A percentile compares a stretch with the other conserved stretches of the same genome.
These are phyloP conservation scores for Lasioglossum calceatum DNA, from an alignment of 2,888 invertebrate species.

Conservation along the genomic window DNA sequence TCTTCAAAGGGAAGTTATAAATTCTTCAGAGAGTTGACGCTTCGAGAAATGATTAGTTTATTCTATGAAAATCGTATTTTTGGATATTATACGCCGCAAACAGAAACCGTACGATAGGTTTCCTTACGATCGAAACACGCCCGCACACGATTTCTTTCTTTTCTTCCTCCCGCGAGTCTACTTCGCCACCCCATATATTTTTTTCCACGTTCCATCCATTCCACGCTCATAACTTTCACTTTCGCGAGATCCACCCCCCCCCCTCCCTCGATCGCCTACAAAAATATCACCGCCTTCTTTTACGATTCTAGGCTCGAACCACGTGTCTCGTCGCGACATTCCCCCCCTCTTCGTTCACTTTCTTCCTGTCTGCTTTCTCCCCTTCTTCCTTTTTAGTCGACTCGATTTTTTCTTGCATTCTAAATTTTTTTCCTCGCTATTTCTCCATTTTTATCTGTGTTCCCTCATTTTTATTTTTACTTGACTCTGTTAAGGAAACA, in stretches of 20 bases:
- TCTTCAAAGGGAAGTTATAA: not conserved
- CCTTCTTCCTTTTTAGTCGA: not conserved
- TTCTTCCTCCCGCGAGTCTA: constrained; percentile 19
- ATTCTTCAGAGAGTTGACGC: not conserved
- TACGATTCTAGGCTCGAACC: constrained; percentile 57
- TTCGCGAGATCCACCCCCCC: not conserved
- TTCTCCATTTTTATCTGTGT: not conserved
- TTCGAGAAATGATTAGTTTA: not conserved
- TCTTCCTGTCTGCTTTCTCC: not conserved
- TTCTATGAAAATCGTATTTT: not conserved
- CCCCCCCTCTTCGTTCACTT: not conserved
- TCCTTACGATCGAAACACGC: constrained; percentile 47
- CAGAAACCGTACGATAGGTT: constrained; percentile 18
- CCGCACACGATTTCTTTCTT: not conserved
- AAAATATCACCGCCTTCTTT: constrained; percentile 71
- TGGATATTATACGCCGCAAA: constrained; percentile 9
- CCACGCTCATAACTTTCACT: constrained; percentile 10
- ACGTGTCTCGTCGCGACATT: constrained; percentile 12
- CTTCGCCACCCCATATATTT: constrained; percentile 30
- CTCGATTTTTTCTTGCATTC: not conserved
- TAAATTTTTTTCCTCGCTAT: not conserved
- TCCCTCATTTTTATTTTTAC: not conserved
- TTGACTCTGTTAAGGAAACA: not conserved
- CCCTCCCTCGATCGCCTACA: constrained; percentile 51
- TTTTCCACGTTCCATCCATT: constrained; percentile 27